These are phyloP conservation scores for Pterobdella sp. DNA, from an alignment of 2,888 invertebrate species.

Conservation along the genomic window DNA sequence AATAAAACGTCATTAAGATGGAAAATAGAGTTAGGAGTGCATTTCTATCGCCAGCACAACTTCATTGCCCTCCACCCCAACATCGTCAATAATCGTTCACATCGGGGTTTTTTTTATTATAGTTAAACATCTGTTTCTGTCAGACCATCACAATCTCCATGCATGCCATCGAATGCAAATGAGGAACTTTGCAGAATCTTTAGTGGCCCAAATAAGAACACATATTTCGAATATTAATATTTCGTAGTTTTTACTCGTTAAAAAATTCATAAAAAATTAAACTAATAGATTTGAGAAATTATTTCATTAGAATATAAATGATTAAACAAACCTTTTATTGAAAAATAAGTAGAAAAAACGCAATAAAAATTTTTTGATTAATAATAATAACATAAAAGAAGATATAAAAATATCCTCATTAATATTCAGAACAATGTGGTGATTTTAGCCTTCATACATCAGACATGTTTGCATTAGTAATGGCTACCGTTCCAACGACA, in stretches of 20 bases:
- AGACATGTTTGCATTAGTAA: neutral
- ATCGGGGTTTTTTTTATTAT: neutral
- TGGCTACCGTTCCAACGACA: neutral
- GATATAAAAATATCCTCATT: neutral
- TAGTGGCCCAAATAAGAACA: too few relatives aligned
- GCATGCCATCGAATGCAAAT: neutral
- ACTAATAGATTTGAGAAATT: too few relatives aligned
- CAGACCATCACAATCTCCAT: neutral
- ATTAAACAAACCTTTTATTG: too few relatives aligned
- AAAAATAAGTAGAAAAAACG: neutral
- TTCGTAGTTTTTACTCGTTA: too few relatives aligned
- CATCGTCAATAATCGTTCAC: neutral
- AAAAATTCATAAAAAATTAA: too few relatives aligned
- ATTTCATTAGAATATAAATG: too few relatives aligned
- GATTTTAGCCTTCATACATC: neutral
- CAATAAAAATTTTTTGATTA: neutral
- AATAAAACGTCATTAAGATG: too few relatives aligned
- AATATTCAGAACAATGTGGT: neutral
- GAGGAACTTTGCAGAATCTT: too few relatives aligned
- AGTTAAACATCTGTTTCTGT: neutral
- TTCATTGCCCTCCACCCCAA: neutral
- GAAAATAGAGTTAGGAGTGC: too few relatives aligned
- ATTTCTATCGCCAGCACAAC: too few relatives aligned
- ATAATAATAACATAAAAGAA: neutral
- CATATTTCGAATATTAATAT: too few relatives aligned